Evolutionary conservation across 2,888 invertebrate genomes (phyloP).

Genomic region (Drosophila ezoana): DNA sequence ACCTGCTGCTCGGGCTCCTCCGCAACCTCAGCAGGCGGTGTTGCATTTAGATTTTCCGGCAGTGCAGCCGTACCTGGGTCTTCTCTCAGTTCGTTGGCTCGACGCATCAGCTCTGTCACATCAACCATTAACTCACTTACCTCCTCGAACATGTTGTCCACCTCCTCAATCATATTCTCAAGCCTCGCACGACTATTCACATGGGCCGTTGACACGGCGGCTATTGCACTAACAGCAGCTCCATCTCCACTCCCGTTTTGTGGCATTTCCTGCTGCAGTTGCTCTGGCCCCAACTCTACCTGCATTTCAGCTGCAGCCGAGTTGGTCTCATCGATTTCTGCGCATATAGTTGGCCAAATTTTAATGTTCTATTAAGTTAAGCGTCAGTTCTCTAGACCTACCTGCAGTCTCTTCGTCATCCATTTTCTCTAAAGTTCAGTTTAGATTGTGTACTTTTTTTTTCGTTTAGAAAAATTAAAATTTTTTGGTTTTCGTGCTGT

Average conservation of each 20-base stretch:
- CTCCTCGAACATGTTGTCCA: constrained; percentile 50
- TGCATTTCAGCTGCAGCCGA: constrained; percentile 26
- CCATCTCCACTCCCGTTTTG: constrained; percentile 2
- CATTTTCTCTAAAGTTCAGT: constrained; percentile 41
- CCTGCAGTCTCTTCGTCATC: constrained; percentile 69
- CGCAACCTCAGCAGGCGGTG: constrained; percentile 4
- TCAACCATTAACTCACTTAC: constrained; percentile 46
- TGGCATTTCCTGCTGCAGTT: not conserved
- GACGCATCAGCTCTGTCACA: constrained; percentile 44
- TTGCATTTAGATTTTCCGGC: not conserved
- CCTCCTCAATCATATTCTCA: constrained; percentile 47
- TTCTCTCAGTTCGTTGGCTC: constrained; percentile 35
- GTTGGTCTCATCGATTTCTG: constrained; percentile 56
- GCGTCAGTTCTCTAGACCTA: not conserved
- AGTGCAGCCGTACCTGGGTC: not conserved
- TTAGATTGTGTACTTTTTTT: constrained; percentile 10
- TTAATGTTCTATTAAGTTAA: not conserved
- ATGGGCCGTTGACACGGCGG: constrained; percentile 17
- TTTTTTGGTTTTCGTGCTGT: constrained; percentile 9
- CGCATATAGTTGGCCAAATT: constrained; percentile 13
- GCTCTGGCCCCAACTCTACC: constrained; percentile 1
- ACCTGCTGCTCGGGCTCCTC: constrained; percentile 3
- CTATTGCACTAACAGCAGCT: constrained; percentile 23
- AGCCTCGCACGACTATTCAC: constrained; percentile 28
- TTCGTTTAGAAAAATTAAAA: not conserved